Evolutionary conservation across 2,888 invertebrate species (phyloP).

Genomic region (Antitype chi): DNA sequence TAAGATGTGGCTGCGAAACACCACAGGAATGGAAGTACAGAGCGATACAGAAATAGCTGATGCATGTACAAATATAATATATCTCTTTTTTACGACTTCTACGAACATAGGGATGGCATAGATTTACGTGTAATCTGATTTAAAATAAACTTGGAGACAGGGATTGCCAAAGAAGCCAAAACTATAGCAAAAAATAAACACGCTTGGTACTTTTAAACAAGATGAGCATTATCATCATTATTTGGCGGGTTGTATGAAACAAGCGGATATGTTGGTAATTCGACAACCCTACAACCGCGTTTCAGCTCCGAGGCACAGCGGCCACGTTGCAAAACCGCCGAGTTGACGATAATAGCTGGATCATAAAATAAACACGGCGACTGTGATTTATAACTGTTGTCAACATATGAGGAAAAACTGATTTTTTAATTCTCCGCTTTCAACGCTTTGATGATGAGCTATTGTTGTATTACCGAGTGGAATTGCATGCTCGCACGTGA

Average conservation of each 20-base stretch:
- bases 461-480: constrained; percentile 74
- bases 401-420: constrained; percentile 84
- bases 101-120: constrained; percentile 74
- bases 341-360: constrained; percentile 88
- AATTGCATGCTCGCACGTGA: constrained; percentile 64
- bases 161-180: background rate
- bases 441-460: constrained; percentile 84
- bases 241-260: background rate
- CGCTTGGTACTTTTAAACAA: background rate
- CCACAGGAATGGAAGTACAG: constrained; percentile 75
- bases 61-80: constrained; percentile 80
- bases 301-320: constrained; percentile 72
- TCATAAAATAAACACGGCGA: constrained; percentile 88
- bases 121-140: constrained; percentile 15
- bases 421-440: constrained; percentile 83
- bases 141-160: constrained; percentile 10
- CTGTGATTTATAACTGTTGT: constrained; percentile 86
- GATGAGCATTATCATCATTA: background rate
- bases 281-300: constrained; percentile 70
- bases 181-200: background rate
- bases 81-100: constrained; percentile 86
- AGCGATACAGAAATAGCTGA: constrained; percentile 83
- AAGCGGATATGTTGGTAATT: constrained; percentile 30
- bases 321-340: constrained; percentile 86
- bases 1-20: constrained; percentile 52